These are phyloP conservation scores for Cynaeus angustus DNA, from an alignment of 2,888 invertebrate genomes.

Conservation along the genomic window DNA sequence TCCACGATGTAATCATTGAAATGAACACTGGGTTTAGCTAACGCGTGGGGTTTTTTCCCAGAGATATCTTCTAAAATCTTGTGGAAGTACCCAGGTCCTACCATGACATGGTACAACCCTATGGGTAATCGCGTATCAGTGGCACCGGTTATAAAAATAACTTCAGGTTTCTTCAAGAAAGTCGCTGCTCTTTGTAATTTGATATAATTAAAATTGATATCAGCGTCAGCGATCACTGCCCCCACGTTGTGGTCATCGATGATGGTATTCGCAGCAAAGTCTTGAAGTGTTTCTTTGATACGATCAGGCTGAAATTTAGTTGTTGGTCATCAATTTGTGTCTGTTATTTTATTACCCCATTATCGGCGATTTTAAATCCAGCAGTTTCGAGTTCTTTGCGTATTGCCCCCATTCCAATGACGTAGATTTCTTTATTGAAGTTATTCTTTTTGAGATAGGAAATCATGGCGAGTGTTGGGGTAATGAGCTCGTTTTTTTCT, in stretches of 20 bases:
- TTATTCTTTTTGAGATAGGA: constrained; percentile 32
- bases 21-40: constrained; percentile 73
- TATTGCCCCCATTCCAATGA: constrained; percentile 28
- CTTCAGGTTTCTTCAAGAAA: constrained; percentile 73
- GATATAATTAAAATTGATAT: constrained; percentile 72
- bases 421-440: constrained; percentile 30
- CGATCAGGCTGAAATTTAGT: constrained; percentile 44
- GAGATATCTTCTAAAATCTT: constrained; percentile 46
- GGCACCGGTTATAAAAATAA: constrained; percentile 73
- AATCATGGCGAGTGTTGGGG: constrained; percentile 25
- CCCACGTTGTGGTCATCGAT: constrained; percentile 72
- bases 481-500: constrained; percentile 20
- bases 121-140: constrained; percentile 71
- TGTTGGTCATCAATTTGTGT: not conserved
- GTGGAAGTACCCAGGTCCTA: constrained; percentile 65
- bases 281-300: constrained; percentile 48
- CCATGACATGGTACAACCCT: constrained; percentile 63
- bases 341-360: constrained; percentile 59
- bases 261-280: constrained; percentile 50
- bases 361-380: constrained; percentile 23
- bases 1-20: constrained; percentile 74
- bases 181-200: constrained; percentile 73
- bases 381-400: constrained; percentile 20
- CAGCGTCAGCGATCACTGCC: constrained; percentile 76
- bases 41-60: constrained; percentile 65